Percentiles rank a stretch among this genome's conserved stretches.
Conservation (phyloP, 2,888 invertebrate species). For the Catocala sponsa region DNA sequence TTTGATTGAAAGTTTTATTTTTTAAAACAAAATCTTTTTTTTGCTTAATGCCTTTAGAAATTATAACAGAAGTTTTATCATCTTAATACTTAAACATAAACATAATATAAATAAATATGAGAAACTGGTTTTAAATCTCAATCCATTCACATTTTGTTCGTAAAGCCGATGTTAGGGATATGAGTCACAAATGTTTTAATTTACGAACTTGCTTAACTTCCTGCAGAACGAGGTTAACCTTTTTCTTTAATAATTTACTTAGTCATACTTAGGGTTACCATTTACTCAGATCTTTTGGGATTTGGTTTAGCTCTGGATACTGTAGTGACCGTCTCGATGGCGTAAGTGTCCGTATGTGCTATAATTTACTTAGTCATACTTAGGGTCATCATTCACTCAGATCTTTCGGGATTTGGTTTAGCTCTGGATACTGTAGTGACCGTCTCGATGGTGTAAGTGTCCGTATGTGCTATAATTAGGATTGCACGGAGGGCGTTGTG, state of each 20-base stretch:
- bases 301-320: no score
- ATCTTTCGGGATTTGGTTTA: background rate
- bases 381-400: conserved; percentile 6
- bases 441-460: no score
- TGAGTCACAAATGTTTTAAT: conserved; percentile 32
- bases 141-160: conserved; percentile 1
- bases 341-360: no score
- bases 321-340: no score
- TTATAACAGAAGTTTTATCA: no score
- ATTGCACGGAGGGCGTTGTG: no score
- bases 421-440: no score
- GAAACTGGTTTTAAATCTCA: background rate
- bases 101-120: background rate
- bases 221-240: conserved; percentile 32
- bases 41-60: no score
- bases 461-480: no score
- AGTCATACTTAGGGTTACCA: conserved; percentile 12
- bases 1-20: no score
- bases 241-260: conserved; percentile 33
- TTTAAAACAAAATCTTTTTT: no score
- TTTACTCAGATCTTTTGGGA: background rate
- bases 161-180: background rate
- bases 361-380: conserved; percentile 21
- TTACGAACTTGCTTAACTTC: conserved; percentile 36
- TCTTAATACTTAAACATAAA: background rate